Conservation (phyloP, 2,797 vertebrate genomes). For the Harpagifer antarcticus region DNA sequence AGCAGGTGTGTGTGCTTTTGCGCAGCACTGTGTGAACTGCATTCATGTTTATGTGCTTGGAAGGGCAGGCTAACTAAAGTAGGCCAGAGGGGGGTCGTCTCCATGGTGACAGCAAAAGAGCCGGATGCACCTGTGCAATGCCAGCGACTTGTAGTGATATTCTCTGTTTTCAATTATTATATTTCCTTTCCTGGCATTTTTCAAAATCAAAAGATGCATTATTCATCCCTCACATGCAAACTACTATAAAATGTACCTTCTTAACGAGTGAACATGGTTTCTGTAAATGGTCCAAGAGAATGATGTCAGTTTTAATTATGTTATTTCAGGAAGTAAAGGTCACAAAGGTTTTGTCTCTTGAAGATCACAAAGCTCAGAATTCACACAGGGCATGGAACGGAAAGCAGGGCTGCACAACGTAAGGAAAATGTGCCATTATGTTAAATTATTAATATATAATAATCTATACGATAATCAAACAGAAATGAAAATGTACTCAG, state of each 20-base stretch:
- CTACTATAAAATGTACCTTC: slow-evolving; percentile 2
- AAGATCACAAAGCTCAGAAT: slow-evolving; percentile 18
- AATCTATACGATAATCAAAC: no score
- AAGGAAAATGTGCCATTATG: no score
- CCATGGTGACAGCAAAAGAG: slow-evolving; percentile 65
- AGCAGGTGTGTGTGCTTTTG: slow-evolving; percentile 39
- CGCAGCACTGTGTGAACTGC: slow-evolving; percentile 30
- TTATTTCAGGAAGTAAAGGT: slow-evolving; percentile 16
- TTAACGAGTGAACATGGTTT: neutral
- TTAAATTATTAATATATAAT: no score
- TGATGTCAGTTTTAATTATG: neutral
- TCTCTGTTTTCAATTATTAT: neutral
- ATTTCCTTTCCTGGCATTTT: slow-evolving; percentile 3
- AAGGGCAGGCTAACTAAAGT: slow-evolving; percentile 64
- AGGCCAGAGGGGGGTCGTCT: slow-evolving; percentile 64
- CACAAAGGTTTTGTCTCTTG: slow-evolving; percentile 9
- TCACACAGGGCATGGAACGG: neutral
- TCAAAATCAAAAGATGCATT: neutral
- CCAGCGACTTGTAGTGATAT: neutral
- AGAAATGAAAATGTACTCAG: no score
- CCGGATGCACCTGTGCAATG: slow-evolving; percentile 45
- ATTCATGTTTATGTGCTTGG: slow-evolving; percentile 41
- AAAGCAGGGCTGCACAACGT: neutral
- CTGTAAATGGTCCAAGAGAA: neutral
- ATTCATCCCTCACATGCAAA: neutral